Evolutionary conservation across 2,113 vertebrate species (phyloP), one percentile per base, ranked within the genome.

Genomic region (Lucifuga dentata): DNA sequence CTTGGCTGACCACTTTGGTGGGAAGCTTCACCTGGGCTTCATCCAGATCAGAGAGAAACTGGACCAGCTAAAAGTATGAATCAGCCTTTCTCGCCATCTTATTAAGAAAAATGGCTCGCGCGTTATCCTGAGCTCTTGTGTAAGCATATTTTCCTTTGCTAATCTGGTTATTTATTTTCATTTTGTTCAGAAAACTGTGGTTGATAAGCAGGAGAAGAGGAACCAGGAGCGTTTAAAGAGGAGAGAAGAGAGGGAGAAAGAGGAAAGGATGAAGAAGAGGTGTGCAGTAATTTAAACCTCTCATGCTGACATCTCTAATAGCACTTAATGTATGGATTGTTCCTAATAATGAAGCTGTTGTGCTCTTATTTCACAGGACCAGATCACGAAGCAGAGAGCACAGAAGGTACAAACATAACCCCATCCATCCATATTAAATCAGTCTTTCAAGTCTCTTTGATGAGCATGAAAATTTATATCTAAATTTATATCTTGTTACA

Each of bases 1-100:
- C 13, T 91, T 99, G n/a, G 98, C 98, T 59, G 98, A 99, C 86
- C 98, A 99, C 84, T 99, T 99, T 12, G 98, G 98, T 5, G 98
- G 98, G 63, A 99, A 99, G 86, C 93, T 99, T 78, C 98, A 99
- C 81, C 91, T 99, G 89, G 98, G 98, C 40, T 99, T 99, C 92
- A 99, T 99, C 85, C 96, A 98, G 89, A 99, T 99, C 80, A 91
- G 98, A 78, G 97, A 99, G 89, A 99, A 99, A 82, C 90, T 99
- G 86, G 96, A 98, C 70, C 94, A 96, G 63, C 89, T 99, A 68
- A 95, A 96, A 94, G 98, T 98, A 91, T 2, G 35, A 2, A 2
- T 8, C 1, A 13, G 3, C 3, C 8, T 12, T 6, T 45, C 3
- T 29, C n/a, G n/a, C n/a, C n/a, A n/a, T n/a, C n/a, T n/a, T n/a